Base-by-base conservation (phyloP, 2,797 vertebrate species). In the Naso thynnoides region DNA sequence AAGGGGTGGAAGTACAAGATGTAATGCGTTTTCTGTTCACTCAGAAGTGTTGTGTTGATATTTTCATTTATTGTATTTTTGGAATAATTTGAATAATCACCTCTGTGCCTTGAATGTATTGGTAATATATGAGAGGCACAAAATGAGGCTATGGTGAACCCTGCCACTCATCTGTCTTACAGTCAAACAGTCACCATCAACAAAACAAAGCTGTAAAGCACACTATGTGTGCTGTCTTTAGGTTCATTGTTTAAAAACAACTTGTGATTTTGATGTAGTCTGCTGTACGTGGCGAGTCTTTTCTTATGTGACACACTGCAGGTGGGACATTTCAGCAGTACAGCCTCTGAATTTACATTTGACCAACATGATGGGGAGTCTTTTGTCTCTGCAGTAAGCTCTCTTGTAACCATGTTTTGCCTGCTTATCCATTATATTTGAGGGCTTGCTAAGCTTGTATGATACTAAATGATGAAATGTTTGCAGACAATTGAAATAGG, bases 401-500 rank as follows among this genome's bases (percentile, higher is more conserved):
- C 41, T 53, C 15, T 47, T 16, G 49, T 18, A 13, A 26, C 27
- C 18, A 41, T 49, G 18, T 71, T 39, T 66, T 3, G 0, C 29
- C 59, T 50, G 47, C 55, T 70, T 64, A 67, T 70, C 41, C 53
- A 8, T 68, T 61, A 6, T 54, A 52, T 61, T 42, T 21, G 16
- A 45, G 9, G 39, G n/a, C 52, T 56, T 54, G 41, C 55, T 23
- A 45, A 41, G 19, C 16, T 47, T 39, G 42, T 62, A 38, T 56
- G 21, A 62, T 54, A 44, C 26, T 38, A 53, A 78, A 71, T 38
- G 55, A 66, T 76, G 23, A 57, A 66, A 67, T 13, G n/a, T 33
- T 66, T 73, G 21, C 29, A 71, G 55, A 50, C 70, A 59, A 42
- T 50, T 8, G 23, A 71, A 70, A 78, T 61, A 41, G 36, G 23